Percentiles rank a stretch among this genome's conserved stretches.
These are phyloP conservation scores for Cryptoblepharus egeriae DNA, from an alignment of 2,797 vertebrate species.

Conservation along the genomic window DNA sequence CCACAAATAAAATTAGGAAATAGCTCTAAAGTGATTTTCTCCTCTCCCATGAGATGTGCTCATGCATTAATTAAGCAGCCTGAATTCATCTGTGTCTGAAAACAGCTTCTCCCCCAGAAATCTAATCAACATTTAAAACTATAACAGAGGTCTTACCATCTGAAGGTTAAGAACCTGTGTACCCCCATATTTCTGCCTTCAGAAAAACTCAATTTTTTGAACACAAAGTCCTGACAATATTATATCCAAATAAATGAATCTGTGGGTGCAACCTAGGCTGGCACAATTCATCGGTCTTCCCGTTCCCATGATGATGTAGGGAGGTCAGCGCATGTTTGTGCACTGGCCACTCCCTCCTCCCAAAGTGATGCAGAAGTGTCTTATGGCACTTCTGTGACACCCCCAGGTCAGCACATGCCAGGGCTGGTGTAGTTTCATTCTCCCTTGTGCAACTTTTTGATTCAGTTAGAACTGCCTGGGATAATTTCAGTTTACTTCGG, in stretches of 20 bases:
- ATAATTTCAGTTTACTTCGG: slow-evolving; percentile 28
- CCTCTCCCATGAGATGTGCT: slow-evolving; percentile 31
- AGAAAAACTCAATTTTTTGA: background rate
- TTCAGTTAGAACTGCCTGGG: background rate
- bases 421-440: no score
- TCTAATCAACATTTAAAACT: background rate
- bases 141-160: background rate
- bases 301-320: no score
- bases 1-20: slow-evolving; percentile 60
- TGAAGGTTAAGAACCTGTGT: background rate
- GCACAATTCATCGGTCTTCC: no score
- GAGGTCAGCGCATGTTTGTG: no score
- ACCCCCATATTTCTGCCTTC: background rate
- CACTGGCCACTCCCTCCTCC: no score
- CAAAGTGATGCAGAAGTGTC: no score
- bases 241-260: no score
- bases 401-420: no score
- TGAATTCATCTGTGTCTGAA: slow-evolving; percentile 50
- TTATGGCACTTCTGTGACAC: no score
- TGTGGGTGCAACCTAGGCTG: no score
- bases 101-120: slow-evolving; percentile 54
- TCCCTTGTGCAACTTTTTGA: no score
- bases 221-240: background rate
- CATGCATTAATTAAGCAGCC: slow-evolving; percentile 51
- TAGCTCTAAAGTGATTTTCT: slow-evolving; percentile 49